Evolutionary conservation across 1,140 invertebrate species (phyloP).

Genomic region (Brachionus rubens): DNA sequence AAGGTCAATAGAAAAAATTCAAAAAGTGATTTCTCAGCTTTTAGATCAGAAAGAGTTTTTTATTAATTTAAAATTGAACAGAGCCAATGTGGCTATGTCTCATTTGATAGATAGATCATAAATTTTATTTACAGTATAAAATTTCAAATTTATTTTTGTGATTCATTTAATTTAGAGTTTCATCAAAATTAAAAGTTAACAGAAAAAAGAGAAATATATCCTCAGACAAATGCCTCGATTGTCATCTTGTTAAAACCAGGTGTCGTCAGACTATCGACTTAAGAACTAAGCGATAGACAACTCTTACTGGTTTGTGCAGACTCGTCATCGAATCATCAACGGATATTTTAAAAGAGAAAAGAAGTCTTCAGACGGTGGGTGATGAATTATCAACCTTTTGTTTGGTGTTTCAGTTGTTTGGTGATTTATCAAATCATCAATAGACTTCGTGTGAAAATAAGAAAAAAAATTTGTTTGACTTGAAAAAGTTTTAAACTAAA

Average conservation of each 20-base stretch:
- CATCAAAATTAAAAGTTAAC: too few species aligned
- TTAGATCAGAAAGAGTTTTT: too few species aligned
- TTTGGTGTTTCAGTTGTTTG: conserved; percentile 38
- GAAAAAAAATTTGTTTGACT: not conserved
- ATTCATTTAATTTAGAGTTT: too few species aligned
- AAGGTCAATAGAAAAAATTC: too few species aligned
- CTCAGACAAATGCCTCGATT: conserved; percentile 47
- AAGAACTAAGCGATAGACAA: conserved; percentile 45
- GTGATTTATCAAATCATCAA: conserved; percentile 47
- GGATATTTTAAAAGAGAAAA: conserved; percentile 4
- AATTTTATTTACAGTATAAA: too few species aligned
- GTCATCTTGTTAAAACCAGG: conserved; percentile 40
- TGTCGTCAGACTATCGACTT: conserved; percentile 32
- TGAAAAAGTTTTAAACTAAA: not conserved
- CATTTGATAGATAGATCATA: too few species aligned
- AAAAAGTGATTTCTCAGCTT: too few species aligned
- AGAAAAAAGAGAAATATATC: too few species aligned
- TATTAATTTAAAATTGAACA: too few species aligned
- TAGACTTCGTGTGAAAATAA: not conserved
- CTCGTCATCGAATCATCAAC: conserved; percentile 47
- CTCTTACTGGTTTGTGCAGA: conserved; percentile 27
- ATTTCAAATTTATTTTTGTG: too few species aligned
- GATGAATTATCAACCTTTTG: conserved; percentile 46
- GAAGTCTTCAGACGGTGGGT: conserved; percentile 47
- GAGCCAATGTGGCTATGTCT: too few species aligned